Evolutionary conservation across 2,797 vertebrate species (phyloP), one percentile per base, ranked within the genome.

Genomic region (Xenops minutus): DNA sequence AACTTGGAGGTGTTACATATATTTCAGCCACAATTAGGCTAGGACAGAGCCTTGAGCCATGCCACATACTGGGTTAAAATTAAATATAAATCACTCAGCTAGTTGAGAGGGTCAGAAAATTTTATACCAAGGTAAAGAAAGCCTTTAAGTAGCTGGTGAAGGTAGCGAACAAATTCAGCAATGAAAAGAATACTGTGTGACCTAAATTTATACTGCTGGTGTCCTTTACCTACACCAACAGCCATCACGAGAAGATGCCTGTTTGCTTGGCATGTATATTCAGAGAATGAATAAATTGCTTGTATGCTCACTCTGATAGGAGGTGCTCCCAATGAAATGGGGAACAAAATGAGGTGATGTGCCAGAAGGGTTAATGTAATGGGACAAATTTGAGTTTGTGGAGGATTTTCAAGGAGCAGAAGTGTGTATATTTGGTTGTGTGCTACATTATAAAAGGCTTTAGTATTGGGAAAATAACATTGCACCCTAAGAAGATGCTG

Each of bases 41-140:
- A 84, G 93, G 72, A 90, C 80, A 90, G 73, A 92, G 83, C 92
- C 94, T 91, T 93, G 55, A 93, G 93, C 93, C 61, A 49, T 87
- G 56, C 32, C 18, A 23, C 0, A 0, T 82, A 63, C 76, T 59
- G 56, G 34, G 36, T 78, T 90, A 92, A 92, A 95, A 83, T 92
- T 73, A 92, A 86, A 75, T 58, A 14, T 52, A 89, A 94, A 75
- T 80, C 58, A 62, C 15, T 89, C 2, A 17, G 26, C 19, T 37
- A 39, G 37, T 27, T 88, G 37, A 68, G 29, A 73, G 48, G 24
- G 49, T 71, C 85, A 83, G 26, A 71, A 85, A 74, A 67, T 49
- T 89, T 80, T 81, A 22, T 48, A 59, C 30, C 0, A 7, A 81
- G 24, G 10, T 16, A 43, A 62, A 79, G 34, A 73, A 76, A n/a